Conservation (phyloP, 2,888 invertebrate species). For the Tinea pellionella region DNA sequence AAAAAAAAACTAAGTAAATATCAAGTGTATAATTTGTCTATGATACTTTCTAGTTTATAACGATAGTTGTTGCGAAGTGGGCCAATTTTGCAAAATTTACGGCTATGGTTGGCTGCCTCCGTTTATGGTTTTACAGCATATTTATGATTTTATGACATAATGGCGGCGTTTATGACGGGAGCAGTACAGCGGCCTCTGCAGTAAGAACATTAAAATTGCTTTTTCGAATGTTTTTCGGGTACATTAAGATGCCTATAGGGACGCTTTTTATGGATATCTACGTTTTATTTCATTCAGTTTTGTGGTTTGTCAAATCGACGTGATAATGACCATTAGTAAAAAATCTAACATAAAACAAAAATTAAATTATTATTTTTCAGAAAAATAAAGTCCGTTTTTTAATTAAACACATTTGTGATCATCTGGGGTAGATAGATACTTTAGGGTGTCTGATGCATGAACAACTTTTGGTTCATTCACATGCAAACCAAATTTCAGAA, state of each 20-base stretch:
- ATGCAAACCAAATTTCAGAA: no score
- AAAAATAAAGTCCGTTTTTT: no score
- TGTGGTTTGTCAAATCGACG: no score
- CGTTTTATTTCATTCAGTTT: no score
- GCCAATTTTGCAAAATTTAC: slow-evolving; percentile 56
- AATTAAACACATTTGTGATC: no score
- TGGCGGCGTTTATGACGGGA: slow-evolving; percentile 9
- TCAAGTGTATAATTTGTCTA: background rate
- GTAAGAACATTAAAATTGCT: slow-evolving; percentile 3
- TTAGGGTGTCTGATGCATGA: no score
- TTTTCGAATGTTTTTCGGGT: slow-evolving; percentile 8
- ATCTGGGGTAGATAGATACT: no score
- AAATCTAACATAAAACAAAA: no score
- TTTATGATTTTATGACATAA: slow-evolving; percentile 59
- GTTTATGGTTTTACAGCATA: slow-evolving; percentile 65
- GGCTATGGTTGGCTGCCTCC: slow-evolving; percentile 45
- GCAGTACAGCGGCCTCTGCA: background rate
- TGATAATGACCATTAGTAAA: no score
- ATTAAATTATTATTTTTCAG: no score
- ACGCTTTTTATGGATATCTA: background rate
- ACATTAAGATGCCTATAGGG: slow-evolving; percentile 1
- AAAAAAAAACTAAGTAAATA: no score
- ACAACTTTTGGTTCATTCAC: no score
- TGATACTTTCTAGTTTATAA: background rate
- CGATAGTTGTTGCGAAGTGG: slow-evolving; percentile 35